A percentile compares a stretch with the other conserved stretches of the same genome.
Evolutionary conservation across 2,888 invertebrate genomes (phyloP).

Genomic region (Marasmarcha lunaedactyla): DNA sequence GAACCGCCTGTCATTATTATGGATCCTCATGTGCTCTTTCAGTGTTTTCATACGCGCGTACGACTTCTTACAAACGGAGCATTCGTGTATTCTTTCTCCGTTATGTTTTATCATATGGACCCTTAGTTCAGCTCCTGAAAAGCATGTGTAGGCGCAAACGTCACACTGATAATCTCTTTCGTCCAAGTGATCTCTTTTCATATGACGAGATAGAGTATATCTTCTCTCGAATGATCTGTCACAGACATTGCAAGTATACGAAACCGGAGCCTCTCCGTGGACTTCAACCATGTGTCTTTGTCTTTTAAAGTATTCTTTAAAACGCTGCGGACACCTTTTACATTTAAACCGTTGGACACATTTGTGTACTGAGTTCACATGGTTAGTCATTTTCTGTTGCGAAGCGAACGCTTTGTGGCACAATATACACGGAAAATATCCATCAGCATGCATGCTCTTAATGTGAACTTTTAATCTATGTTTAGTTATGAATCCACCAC

Average conservation of each 20-base stretch:
- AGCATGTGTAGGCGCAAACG: slow-evolving; percentile 35
- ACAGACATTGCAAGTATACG: slow-evolving; percentile 46
- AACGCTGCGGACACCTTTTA: slow-evolving; percentile 39
- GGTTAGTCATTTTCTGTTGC: slow-evolving; percentile 37
- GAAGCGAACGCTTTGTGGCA: slow-evolving; percentile 41
- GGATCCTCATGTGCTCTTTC: slow-evolving; percentile 29
- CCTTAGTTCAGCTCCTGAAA: slow-evolving; percentile 25
- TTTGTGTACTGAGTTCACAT: slow-evolving; percentile 38
- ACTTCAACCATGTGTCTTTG: slow-evolving; percentile 43
- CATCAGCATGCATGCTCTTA: slow-evolving; percentile 36
- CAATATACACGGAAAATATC: slow-evolving; percentile 31
- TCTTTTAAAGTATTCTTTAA: slow-evolving; percentile 39
- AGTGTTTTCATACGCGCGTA: slow-evolving; percentile 26
- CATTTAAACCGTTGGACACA: slow-evolving; percentile 41
- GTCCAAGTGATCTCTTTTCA: slow-evolving; percentile 37
- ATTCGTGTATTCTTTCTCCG: slow-evolving; percentile 25
- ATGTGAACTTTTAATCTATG: slow-evolving; percentile 41
- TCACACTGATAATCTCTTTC: slow-evolving; percentile 34
- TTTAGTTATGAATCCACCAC: slow-evolving; percentile 44
- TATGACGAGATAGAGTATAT: slow-evolving; percentile 18
- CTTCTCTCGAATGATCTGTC: slow-evolving; percentile 30
- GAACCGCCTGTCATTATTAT: slow-evolving; percentile 25
- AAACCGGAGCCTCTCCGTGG: slow-evolving; percentile 35
- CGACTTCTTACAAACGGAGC: slow-evolving; percentile 28
- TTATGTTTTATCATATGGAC: slow-evolving; percentile 29